Evolutionary conservation across 2,888 invertebrate genomes (phyloP), one percentile per base, ranked within the genome.

Genomic region (Eupithecia abbreviata): DNA sequence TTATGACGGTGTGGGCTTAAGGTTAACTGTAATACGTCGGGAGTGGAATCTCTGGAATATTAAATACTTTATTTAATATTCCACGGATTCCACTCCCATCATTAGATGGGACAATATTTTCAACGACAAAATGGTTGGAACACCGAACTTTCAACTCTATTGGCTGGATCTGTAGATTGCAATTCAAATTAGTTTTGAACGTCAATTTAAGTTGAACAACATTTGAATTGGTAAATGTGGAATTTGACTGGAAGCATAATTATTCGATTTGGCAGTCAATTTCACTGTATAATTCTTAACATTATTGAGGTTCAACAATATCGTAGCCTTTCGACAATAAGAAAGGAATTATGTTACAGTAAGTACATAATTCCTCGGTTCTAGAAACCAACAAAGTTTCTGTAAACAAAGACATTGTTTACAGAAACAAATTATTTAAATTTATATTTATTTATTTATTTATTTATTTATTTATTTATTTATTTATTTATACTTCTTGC

Each of bases 171-270:
- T 18, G n/a, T 18, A 58, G 55, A 5, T 42, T 6, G 42, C 66
- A 66, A 66, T 66, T 66, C 42, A 42, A 66, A 42, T 66, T 42
- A 30, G 30, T 62, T 62, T 47, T 18, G 4, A 18, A 58, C 30
- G 12, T 62, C 55, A 58, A 18, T 62, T 62, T 62, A 30, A 62
- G 30, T 62, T 62, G 10, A 62, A 62, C 12, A 4, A 66, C 6
- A 66, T 66, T 66, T 66, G 42, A 66, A 66, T 66, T 66, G 41
- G 41, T 42, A 66, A 66, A 66, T 65, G 4, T 66, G 66, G 18
- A 65, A 65, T 65, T 30, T 4, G 1, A 15, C 30, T 62, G 62
- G 9, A 58, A 58, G 18, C 18, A 62, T 62, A 66, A 66, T 66
- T 42, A 66, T 42, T 66, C 66, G 13, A 42, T 66, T 42, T 66